phyloP scores from a whole-genome alignment of 2,113 vertebrate species.

The Tragulus kanchil region DNA sequence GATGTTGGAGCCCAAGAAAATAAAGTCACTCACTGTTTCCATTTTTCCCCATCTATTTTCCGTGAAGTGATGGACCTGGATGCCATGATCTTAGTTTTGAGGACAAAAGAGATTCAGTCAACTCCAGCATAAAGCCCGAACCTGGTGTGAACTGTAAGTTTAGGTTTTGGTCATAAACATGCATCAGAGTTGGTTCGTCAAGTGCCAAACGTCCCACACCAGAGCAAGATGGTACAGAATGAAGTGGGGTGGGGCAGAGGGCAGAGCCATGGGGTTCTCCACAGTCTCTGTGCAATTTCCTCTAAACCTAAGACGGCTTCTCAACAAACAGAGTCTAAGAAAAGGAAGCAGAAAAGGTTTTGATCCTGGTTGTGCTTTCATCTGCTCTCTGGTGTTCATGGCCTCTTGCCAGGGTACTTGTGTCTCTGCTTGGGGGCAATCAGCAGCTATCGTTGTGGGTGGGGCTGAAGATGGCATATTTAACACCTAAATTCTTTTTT shows the following conservation, averaged over 20 bases:
- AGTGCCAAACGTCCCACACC: rapidly evolving
- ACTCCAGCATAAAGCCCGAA: rapidly evolving
- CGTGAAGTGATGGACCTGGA: too few species aligned
- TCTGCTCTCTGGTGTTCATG: rapidly evolving
- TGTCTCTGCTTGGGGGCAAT: too few species aligned
- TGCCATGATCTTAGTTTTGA: not conserved
- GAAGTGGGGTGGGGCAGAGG: rapidly evolving
- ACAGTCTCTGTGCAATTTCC: not conserved
- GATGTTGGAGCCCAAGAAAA: too few species aligned
- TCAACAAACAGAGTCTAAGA: not conserved
- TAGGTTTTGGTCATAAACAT: not conserved
- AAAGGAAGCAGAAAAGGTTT: not conserved
- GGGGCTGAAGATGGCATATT: not conserved
- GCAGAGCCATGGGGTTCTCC: rapidly evolving
- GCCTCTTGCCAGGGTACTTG: rapidly evolving
- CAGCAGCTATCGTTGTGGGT: too few species aligned
- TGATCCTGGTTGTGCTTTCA: not conserved
- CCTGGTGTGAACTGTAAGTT: rapidly evolving
- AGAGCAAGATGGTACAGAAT: rapidly evolving
- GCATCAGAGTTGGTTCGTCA: rapidly evolving
- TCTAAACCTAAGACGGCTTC: not conserved
- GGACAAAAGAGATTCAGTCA: not conserved
- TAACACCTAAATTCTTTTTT: not conserved
- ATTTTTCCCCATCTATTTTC: too few species aligned
- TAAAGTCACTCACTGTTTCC: too few species aligned